phyloP scores from a whole-genome alignment of 1,140 invertebrate species.

The Orius insidiosus region DNA sequence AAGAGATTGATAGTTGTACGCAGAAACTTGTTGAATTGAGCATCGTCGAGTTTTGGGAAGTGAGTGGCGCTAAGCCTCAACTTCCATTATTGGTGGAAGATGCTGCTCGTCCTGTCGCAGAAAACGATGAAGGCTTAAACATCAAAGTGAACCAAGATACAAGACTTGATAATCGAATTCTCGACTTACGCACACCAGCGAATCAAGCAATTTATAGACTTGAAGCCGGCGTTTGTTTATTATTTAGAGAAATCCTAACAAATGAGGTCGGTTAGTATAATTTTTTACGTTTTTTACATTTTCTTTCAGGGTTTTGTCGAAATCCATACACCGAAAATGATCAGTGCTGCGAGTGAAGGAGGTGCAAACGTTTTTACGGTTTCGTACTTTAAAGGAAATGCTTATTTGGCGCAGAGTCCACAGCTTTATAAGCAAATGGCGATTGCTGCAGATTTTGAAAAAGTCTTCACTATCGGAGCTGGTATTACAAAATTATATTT shows the following conservation, averaged over 20 bases:
- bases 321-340: slow-evolving; percentile 98
- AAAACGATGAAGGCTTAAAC: slow-evolving; percentile 46
- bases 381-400: slow-evolving; percentile 90
- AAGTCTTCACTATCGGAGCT: slow-evolving; percentile 67
- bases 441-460: slow-evolving; percentile 93
- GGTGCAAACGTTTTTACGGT: slow-evolving; percentile 98
- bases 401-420: slow-evolving; percentile 94
- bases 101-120: slow-evolving; percentile 65
- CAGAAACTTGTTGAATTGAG: slow-evolving; percentile 77
- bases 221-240: slow-evolving; percentile 77
- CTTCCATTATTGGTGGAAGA: slow-evolving; percentile 92
- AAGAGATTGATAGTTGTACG: slow-evolving; percentile 75
- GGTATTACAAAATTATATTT: too few species aligned
- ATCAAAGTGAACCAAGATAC: slow-evolving; percentile 90
- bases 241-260: slow-evolving; percentile 77
- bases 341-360: slow-evolving; percentile 94
- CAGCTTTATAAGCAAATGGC: slow-evolving; percentile 99
- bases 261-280: slow-evolving; percentile 18
- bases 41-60: slow-evolving; percentile 62
- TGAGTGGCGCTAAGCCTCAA: slow-evolving; percentile 68
- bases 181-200: slow-evolving; percentile 88
- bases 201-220: slow-evolving; percentile 93
- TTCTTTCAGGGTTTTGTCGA: slow-evolving; percentile 91
- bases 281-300: slow-evolving; percentile 7
- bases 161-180: slow-evolving; percentile 76